Base-by-base conservation (phyloP, 2,113 vertebrate genomes). In the Glareola pratincola region DNA sequence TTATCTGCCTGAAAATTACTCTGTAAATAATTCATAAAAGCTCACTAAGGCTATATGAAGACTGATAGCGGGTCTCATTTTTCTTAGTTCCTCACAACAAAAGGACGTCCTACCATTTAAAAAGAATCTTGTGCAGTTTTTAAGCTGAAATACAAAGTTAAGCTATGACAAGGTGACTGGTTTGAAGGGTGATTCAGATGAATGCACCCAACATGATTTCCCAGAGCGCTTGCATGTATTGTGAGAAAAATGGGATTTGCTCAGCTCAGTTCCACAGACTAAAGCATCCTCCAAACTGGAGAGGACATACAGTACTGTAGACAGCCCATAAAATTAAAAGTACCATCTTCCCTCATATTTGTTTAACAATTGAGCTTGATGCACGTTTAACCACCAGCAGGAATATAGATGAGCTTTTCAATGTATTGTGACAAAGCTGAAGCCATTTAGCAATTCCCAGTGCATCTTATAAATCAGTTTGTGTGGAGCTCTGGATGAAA, bases 201-300 rank as follows among this genome's bases (percentile, higher is more conserved):
- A 60, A 51, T 22, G 17, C 6, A 22, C 12, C 3, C 19, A 48
- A 5, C 5, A 32, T 10, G 5, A 19, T 77, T 90, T 76, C 24
- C 43, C 57, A n/a, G 27, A 29, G 14, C 0, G 0, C 2, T 4
- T 72, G 10, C 4, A 50, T 18, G 3, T 21, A 9, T 16, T 67
- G 23, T 47, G 34, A 59, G 45, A 39, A 85, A 82, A 60, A 78
- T 15, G 6, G 12, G 8, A 68, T 84, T 80, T 6, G 4, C 16
- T 74, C 17, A 62, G 3, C 7, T 10, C 45, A 9, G 15, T 64
- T 90, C 32, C 37, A 51, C 21, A 37, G 8, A 32, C 23, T n/a
- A 53, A 6, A 74, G 1, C 7, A 59, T 71, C 26, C 23, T 62
- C n/a, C 23, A 23, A 47, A 51, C 7, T 66, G 45, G 11, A 66